Base-by-base conservation (phyloP, 2,888 invertebrate species). In the Carpatolechia fugitivella region DNA sequence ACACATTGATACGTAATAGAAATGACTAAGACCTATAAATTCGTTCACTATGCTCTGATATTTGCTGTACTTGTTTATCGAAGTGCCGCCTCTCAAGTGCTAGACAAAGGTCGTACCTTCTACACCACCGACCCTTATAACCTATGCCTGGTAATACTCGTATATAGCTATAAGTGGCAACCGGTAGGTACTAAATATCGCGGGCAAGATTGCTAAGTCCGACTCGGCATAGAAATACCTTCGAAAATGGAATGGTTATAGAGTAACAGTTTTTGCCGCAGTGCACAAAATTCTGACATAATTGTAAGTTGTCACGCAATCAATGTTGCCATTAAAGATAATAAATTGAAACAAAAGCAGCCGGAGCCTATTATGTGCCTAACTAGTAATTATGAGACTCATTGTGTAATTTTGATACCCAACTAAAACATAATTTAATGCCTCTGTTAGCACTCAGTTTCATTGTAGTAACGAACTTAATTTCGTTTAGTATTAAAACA, bases 221-320 rank as follows among this genome's bases (percentile, higher is more conserved):
- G 18, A 41, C 16, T 16, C 18, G 18, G n/a, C 35, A 11, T 10
- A 41, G 18, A 41, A 18, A 41, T 18, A 41, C 18, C 16, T 18
- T 41, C 20, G 18, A 20, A 20, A 41, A 16, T 41, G 5, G 11
- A 10, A 41, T 18, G 11, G 10, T 11, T 11, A 18, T 20, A 14
- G 36, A 13, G 14, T 14, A 18, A 41, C 40, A 8, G 40, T 35
- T 49, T 51, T 53, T 65, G 65, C 62, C 68, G 67, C 67, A 67
- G 50, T 67, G 65, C 65, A 66, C 62, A 65, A 63, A 58, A 61
- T 52, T 11, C n/a, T 29, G 13, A 24, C n/a, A 44, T 56, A 53
- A 56, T 56, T 56, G 50, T 30, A 24, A 6, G 16, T 50, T 18
- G 20, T 16, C 56, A 56, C 56, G 56, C 56, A 41, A 56, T 48